These are phyloP conservation scores for Agrypnus murinus DNA, from an alignment of 2,888 invertebrate genomes.

Conservation along the genomic window DNA sequence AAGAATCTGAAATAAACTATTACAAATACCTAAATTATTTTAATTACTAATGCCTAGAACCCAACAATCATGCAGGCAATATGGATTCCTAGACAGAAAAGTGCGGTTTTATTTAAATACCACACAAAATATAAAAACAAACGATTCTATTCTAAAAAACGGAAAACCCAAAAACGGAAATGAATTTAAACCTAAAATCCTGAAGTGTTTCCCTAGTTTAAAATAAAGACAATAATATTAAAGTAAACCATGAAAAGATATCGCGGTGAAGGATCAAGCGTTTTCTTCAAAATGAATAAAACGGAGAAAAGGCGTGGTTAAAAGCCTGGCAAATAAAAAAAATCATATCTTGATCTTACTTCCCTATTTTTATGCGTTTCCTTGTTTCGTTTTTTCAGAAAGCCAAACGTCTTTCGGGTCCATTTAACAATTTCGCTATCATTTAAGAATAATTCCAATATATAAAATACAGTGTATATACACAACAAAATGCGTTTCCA, in stretches of 20 bases:
- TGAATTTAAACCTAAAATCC: constrained; percentile 12
- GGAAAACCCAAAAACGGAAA: too few species aligned
- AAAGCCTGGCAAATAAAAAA: constrained; percentile 26
- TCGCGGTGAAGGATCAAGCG: neutral
- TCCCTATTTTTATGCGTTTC: constrained; percentile 32
- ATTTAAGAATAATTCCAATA: constrained; percentile 31
- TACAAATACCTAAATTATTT: too few species aligned
- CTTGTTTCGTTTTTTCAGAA: constrained; percentile 41
- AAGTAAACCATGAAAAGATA: constrained; percentile 12
- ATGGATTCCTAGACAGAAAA: too few species aligned
- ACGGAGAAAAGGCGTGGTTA: neutral
- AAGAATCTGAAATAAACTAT: too few species aligned
- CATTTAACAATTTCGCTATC: constrained; percentile 49
- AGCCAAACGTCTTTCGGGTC: constrained; percentile 40
- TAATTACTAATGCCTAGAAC: too few species aligned
- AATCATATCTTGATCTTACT: constrained; percentile 40
- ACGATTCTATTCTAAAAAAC: too few species aligned
- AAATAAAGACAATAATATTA: constrained; percentile 13
- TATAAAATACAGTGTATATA: constrained; percentile 17
- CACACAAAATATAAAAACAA: too few species aligned
- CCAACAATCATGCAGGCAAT: too few species aligned
- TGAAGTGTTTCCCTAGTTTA: constrained; percentile 16
- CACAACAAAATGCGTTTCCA: constrained; percentile 14
- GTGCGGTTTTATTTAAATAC: too few species aligned
- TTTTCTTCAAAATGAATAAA: neutral